These are phyloP conservation scores for Chrysina gloriosa DNA, from an alignment of 2,888 invertebrate species.

Conservation along the genomic window DNA sequence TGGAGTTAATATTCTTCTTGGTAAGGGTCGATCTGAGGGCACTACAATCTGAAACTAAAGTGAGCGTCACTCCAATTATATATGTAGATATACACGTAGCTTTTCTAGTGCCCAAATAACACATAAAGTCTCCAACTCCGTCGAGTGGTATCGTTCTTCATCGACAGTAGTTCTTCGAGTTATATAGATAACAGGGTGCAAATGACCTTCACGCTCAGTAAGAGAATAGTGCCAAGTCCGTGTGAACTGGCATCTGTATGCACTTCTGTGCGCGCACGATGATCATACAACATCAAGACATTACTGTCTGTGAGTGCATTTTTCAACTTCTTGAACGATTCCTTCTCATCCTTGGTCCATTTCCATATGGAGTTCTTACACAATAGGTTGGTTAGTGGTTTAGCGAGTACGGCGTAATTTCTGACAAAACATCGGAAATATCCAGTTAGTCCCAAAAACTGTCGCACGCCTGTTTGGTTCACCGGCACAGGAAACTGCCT, in stretches of 20 bases:
- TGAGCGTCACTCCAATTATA: not conserved
- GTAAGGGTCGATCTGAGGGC: not conserved
- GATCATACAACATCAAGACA: constrained; percentile 48
- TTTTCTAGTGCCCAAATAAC: not conserved
- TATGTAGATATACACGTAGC: not conserved
- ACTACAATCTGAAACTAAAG: not conserved
- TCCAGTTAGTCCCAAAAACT: constrained; percentile 51
- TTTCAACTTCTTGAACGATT: constrained; percentile 46
- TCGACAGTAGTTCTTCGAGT: not conserved
- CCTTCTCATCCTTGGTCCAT: constrained; percentile 35
- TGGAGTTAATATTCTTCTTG: not conserved
- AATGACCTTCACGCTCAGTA: no score
- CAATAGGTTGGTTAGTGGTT: constrained; percentile 46
- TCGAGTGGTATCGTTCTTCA: not conserved
- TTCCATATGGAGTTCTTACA: not conserved
- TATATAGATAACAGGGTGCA: no score
- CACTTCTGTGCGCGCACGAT: constrained; percentile 45
- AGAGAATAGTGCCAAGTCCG: no score
- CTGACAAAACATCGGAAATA: constrained; percentile 54
- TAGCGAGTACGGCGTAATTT: constrained; percentile 47
- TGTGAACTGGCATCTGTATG: constrained; percentile 47
- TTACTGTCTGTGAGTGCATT: constrained; percentile 45
- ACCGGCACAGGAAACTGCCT: constrained; percentile 53
- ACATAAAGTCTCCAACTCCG: not conserved
- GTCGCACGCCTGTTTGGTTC: constrained; percentile 47